These are phyloP conservation scores for Lepisosteus oculatus DNA, from an alignment of 2,113 vertebrate species.

Conservation along the genomic window DNA sequence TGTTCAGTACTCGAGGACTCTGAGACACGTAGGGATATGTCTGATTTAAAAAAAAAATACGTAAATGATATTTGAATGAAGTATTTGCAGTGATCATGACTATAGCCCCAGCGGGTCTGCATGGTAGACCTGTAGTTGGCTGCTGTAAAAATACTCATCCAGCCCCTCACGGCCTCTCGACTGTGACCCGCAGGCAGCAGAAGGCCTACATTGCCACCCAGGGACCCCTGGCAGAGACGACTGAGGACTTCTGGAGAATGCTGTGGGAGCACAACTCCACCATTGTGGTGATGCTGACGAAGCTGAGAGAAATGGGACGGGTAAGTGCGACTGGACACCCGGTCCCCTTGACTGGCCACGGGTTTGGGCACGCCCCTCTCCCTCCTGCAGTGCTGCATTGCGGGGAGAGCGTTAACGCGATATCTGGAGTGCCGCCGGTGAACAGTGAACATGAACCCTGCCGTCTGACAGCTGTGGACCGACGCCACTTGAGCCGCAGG, in stretches of 20 bases:
- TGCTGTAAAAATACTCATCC: neutral
- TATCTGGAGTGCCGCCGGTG: too few relatives aligned
- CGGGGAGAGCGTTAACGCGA: too few relatives aligned
- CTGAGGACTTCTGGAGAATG: conserved; percentile 98
- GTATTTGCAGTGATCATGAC: too few relatives aligned
- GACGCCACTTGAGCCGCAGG: too few relatives aligned
- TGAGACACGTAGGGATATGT: neutral
- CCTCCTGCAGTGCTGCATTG: too few relatives aligned
- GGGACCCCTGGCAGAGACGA: conserved; percentile 89
- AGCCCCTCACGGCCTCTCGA: neutral
- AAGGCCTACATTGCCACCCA: conserved; percentile 94
- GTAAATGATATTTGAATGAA: conserved; percentile 6
- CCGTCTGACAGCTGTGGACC: too few relatives aligned
- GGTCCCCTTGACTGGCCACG: too few relatives aligned
- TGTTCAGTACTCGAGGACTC: too few relatives aligned
- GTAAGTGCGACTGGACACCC: conserved; percentile 50
- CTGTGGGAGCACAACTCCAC: conserved; percentile 97
- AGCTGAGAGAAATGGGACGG: conserved; percentile 93
- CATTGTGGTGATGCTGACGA: conserved; percentile 96
- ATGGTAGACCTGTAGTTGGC: too few relatives aligned
- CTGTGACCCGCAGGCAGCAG: conserved; percentile 76
- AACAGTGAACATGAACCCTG: too few relatives aligned
- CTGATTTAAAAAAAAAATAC: neutral
- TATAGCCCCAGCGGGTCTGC: too few relatives aligned
- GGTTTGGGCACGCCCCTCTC: too few relatives aligned